Evolutionary conservation across 2,113 vertebrate genomes (phyloP), one percentile per base, ranked within the genome.

Genomic region (Morone saxatilis): DNA sequence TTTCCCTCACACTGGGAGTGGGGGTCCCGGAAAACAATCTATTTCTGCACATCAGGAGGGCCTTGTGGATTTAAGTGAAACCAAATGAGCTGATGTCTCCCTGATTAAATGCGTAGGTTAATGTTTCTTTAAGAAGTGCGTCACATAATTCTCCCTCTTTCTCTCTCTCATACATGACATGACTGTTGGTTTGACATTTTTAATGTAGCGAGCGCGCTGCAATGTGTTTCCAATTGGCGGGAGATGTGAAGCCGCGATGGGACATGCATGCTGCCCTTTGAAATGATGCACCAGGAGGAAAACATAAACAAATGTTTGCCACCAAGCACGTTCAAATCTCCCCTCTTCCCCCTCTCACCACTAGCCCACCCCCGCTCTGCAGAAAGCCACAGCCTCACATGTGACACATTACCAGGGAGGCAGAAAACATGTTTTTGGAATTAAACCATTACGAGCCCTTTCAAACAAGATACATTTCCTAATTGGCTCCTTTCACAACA

Each of bases 241-340:
- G 80, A 82, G 88, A 89, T 77, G 90, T 75, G 92, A 84, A 86
- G 83, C 86, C 88, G 57, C 77, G 76, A 72, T 89, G 88, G 84
- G 86, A 90, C 90, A 83, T 75, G 82, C 91, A 89, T 6, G 76
- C 86, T 71, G 88, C 86, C 57, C 93, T 95, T 95, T 95, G 93
- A 95, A 95, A 94, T 66, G 56, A 92, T 91, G 90, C 92, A 92
- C 92, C 83, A 89, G 88, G 80, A 77, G 86, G 84, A 94, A 94
- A 94, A 94, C 92, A 93, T 86, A 93, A 94, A 95, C 93, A 95
- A 95, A 94, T 94, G 93, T 94, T 94, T 89, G 92, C 93, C 95
- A 95, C 95, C 93, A 93, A 94, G 94, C 94, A 93, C 92, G 94
- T 93, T 95, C 88, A 84, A 83, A 76, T 70, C 9, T n/a, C 31